phyloP scores from a whole-genome alignment of 1,140 invertebrate species.

The Apolygus lucorum region DNA sequence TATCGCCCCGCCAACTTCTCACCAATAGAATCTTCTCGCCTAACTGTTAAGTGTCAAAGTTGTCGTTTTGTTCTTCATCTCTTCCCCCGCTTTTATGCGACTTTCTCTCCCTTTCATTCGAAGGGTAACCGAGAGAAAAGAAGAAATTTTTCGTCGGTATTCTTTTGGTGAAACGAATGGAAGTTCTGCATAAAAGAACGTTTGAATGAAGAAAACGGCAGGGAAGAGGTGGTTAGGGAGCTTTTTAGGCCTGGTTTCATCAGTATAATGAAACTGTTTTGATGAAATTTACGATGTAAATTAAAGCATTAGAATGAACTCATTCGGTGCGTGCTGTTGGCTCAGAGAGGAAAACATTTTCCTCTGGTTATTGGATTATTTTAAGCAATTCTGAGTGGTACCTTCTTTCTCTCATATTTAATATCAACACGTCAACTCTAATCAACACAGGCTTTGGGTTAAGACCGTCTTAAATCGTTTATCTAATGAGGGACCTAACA shows the following conservation, averaged over 20 bases:
- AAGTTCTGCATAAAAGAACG: background rate
- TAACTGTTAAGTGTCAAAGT: background rate
- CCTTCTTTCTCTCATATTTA: background rate
- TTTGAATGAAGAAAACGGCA: background rate
- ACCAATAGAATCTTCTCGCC: background rate
- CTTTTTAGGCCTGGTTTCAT: background rate
- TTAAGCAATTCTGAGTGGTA: background rate
- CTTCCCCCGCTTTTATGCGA: background rate
- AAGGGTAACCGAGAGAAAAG: too few relatives aligned
- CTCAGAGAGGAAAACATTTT: background rate
- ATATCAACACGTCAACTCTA: background rate
- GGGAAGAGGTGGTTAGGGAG: background rate
- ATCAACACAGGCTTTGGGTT: background rate
- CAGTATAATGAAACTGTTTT: background rate
- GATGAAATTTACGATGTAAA: conserved; percentile 1
- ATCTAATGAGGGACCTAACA: too few relatives aligned
- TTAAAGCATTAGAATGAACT: background rate
- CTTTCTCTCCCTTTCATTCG: background rate
- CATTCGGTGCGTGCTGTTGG: background rate
- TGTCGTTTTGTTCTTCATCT: background rate
- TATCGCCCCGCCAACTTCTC: too few relatives aligned
- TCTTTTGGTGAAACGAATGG: background rate
- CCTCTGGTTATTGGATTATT: conserved; percentile 1
- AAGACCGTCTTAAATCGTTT: too few relatives aligned
- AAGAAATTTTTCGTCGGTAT: too few relatives aligned